Evolutionary conservation across 1,140 invertebrate species (phyloP), one percentile per base, ranked within the genome.

Genomic region (Araneus ventricosus): DNA sequence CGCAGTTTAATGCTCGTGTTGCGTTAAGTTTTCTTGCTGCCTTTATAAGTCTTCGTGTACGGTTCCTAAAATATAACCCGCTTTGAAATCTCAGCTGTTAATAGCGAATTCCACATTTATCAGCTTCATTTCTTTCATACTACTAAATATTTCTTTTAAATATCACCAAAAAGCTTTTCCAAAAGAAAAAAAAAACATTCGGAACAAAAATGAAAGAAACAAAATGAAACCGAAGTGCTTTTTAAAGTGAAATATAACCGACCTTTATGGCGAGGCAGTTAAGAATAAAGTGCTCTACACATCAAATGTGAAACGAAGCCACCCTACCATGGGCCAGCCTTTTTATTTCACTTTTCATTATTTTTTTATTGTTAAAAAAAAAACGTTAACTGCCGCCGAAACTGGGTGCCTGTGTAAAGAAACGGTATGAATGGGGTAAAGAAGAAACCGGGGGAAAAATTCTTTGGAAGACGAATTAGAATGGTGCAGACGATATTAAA

Each of bases 211-310:
- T 27, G 27, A 67, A 27, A 30, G 63, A 27, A 67, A 67, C 70
- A 75, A 75, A 34, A 88, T 30, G 59, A 67, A 88, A n/a, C 22
- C 4, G 27, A 45, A 88, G 59, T 24, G n/a, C 57, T 34, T 88
- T 45, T 88, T 70, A 30, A 70, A 88, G 87, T 88, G 87, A 88
- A 70, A 88, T 88, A 88, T 88, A 88, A 75, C 87, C 87, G 45
- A 17, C 14, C 67, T 88, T 67, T 27, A 27, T 27, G 34, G 67
- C 34, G 45, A 34, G 22, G 87, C 61, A 88, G 87, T 70, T 70
- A 88, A 88, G 61, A 86, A 57, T 41, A 86, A 61, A 63, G 30
- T 57, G 84, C 30, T 86, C 8, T 88, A 88, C 87, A 88, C 87
- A 88, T 67, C 87, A 75, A 88, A 88, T 20, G 61, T n/a, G 14